A percentile compares a stretch with the other conserved stretches of the same genome.
Conservation (phyloP, 1,140 invertebrate genomes). For the Calosoma granatense region DNA sequence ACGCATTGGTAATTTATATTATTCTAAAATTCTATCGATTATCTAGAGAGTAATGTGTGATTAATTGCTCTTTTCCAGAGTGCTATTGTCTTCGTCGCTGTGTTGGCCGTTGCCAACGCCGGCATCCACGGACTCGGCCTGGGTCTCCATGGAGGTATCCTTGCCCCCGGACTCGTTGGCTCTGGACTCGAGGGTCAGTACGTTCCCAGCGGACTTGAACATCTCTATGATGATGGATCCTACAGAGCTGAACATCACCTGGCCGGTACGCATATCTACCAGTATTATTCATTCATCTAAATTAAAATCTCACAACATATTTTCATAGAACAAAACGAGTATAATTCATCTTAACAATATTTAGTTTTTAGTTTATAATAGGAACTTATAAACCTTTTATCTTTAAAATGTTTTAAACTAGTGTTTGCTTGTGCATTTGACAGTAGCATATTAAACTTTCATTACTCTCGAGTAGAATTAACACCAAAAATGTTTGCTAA, state of each 20-base stretch:
- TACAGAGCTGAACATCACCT: constrained; percentile 22
- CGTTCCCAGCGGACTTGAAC: constrained; percentile 25
- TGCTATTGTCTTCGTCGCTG: not conserved
- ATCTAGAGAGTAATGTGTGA: not conserved
- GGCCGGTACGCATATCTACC: not conserved
- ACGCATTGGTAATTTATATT: constrained; percentile 2
- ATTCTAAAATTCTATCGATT: not conserved
- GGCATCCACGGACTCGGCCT: constrained; percentile 1
- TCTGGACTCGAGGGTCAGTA: constrained; percentile 27
- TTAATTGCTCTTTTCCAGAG: constrained; percentile 1
- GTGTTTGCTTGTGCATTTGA: no score
- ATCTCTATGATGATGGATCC: constrained; percentile 29
- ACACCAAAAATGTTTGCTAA: no score
- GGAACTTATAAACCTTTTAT: no score
- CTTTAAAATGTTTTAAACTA: no score
- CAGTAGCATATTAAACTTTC: no score
- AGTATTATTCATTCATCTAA: not conserved
- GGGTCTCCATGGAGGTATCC: not conserved
- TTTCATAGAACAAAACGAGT: no score
- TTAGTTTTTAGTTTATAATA: no score
- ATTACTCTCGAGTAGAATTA: no score
- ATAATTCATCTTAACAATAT: no score
- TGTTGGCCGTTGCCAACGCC: constrained; percentile 11
- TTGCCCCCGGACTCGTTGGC: constrained; percentile 16
- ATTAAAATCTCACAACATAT: no score